Evolutionary conservation across 2,888 invertebrate genomes (phyloP), one percentile per base, ranked within the genome.

Genomic region (Scelioninae gen. 2): DNA sequence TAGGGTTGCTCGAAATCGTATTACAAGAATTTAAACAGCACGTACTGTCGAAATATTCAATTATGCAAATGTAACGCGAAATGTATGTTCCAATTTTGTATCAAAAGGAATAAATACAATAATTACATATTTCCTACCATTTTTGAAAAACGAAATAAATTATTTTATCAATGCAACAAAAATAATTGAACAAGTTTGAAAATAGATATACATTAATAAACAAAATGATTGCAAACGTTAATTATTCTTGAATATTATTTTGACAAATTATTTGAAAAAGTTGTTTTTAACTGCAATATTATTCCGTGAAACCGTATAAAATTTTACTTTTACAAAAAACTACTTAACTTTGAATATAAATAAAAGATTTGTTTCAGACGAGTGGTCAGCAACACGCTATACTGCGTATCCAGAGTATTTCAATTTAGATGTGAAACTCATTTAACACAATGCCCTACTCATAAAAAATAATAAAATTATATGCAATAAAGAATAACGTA

Each of bases 1-100:
- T 58, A 50, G 58, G 67, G 67, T 50, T 37, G 41, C 22, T 41
- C n/a, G 10, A 58, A 67, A 58, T 58, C 50, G 48, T 31, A 50
- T 67, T 58, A 58, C 45, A 15, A 16, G 22, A 16, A 53, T 68
- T 60, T 53, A 60, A 52, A 46, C 50, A 58, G 57, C 41, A 22
- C 19, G 37, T 33, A 41, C 41, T 33, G 58, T 58, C 50, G 50
- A 50, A 58, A 41, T 68, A 60, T 60, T 58, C 6, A 58, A 58
- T 68, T 37, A 43, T 37, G 18, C 10, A 48, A 31, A 55, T 52
- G 43, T 50, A 33, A 39, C n/a, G n/a, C n/a, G n/a, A n/a, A n/a
- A n/a, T n/a, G n/a, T n/a, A n/a, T n/a, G n/a, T n/a, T n/a, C n/a
- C n/a, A n/a, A n/a, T n/a, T n/a, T n/a, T n/a, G n/a, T n/a, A n/a